A percentile compares a stretch with the other conserved stretches of the same genome.
phyloP scores from a whole-genome alignment of 2,888 invertebrate species.

The Pyrocoelia pectoralis region DNA sequence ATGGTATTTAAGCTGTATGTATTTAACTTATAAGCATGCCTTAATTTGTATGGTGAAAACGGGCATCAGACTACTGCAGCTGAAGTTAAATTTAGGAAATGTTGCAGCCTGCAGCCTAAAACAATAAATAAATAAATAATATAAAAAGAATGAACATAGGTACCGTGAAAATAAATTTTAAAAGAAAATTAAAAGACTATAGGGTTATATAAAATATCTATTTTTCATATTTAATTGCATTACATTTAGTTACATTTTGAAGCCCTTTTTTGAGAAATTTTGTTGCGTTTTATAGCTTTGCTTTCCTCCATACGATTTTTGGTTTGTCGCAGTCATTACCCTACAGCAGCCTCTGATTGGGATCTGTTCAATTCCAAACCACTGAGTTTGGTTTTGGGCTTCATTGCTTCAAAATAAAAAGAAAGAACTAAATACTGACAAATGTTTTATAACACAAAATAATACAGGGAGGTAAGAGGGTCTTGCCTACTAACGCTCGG shows the following conservation, averaged over 20 bases:
- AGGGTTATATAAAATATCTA: no score
- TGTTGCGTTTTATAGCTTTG: background rate
- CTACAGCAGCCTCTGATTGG: background rate
- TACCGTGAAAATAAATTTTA: no score
- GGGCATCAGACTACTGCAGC: no score
- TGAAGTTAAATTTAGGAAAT: background rate
- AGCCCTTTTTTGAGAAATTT: background rate
- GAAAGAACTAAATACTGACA: background rate
- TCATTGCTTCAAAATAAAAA: background rate
- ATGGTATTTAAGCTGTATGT: no score
- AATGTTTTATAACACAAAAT: background rate
- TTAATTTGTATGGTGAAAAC: no score
- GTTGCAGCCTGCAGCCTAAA: background rate
- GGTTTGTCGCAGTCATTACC: background rate
- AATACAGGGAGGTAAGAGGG: background rate
- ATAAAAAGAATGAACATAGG: no score
- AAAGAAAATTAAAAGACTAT: no score
- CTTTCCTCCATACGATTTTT: background rate
- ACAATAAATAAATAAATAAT: background rate
- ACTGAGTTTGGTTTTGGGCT: background rate
- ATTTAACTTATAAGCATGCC: no score
- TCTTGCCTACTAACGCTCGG: background rate
- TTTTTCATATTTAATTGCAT: no score
- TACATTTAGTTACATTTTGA: no score
- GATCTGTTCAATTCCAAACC: background rate